Evolutionary conservation across 1,140 invertebrate species (phyloP), one percentile per base, ranked within the genome.

Genomic region (Anastrepha obliqua): DNA sequence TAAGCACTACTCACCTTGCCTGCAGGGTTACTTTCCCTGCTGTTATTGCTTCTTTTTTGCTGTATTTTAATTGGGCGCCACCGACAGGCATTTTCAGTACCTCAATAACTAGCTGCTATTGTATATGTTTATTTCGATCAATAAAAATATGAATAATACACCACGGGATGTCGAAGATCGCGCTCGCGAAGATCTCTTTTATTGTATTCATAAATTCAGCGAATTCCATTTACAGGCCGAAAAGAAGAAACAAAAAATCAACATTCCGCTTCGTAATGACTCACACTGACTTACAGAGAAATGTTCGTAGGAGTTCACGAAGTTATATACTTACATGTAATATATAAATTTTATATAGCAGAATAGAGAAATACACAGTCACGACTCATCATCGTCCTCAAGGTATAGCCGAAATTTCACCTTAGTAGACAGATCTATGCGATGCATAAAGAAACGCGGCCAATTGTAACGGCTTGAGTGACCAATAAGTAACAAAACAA

Each of bases 81-180:
- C 60, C 44, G 86, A 86, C 86, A 87, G 86, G 89, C 87, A 67
- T 88, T 88, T 89, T 70, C 67, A 85, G 85, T 86, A 87, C 88
- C 85, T 87, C 89, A 88, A 88, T 89, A 87, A 88, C 88, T 86
- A 89, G 88, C 86, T 87, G 88, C 78, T 87, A 86, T 89, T 90
- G 87, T 91, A 89, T 91, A 87, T 91, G 91, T 91, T 91, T 91
- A 91, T 91, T 81, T 81, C 55, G 74, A 6, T 81, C 74, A 81
- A 81, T 81, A 81, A 81, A 81, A 81, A 81, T 81, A 81, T 81
- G 74, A 81, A 81, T 81, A 81, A 81, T 55, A 42, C 44, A 2
- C 74, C 17, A 15, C 74, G 74, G 74, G 74, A 51, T 42, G 55
- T 81, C 20, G 42, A 42, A 0, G 42, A 74, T 44, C 42, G 17